These are phyloP conservation scores for Drosophila fuyamai DNA, from an alignment of 1,140 invertebrate species.

Conservation along the genomic window DNA sequence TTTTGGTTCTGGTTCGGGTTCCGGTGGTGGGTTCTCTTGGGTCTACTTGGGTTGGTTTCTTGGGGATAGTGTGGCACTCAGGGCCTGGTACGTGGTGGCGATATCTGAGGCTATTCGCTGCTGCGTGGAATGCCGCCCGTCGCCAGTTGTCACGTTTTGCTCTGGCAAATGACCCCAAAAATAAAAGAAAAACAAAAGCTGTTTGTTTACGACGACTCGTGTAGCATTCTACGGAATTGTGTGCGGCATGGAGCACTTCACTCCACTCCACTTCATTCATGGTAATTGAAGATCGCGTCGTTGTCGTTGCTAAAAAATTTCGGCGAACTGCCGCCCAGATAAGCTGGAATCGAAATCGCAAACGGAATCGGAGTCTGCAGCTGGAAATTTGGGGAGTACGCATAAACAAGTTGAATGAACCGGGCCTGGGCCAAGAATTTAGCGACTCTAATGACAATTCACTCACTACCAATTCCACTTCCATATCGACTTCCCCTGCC, in stretches of 20 bases:
- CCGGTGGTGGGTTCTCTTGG: background rate
- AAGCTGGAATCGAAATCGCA: conserved; percentile 6
- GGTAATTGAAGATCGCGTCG: conserved; percentile 45
- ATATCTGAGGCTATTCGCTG: conserved; percentile 30
- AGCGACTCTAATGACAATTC: conserved; percentile 11
- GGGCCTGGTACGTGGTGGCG: conserved; percentile 29
- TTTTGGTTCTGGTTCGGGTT: background rate
- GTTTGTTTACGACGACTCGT: conserved; percentile 52
- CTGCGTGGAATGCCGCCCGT: conserved; percentile 48
- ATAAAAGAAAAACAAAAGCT: conserved; percentile 14
- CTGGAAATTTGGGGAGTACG: conserved; percentile 35
- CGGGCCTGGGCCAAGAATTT: conserved; percentile 22
- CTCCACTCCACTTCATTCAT: conserved; percentile 50
- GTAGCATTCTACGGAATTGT: conserved; percentile 52
- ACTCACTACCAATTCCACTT: conserved; percentile 18
- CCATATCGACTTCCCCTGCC: conserved; percentile 28
- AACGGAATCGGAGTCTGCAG: background rate
- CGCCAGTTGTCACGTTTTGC: conserved; percentile 55
- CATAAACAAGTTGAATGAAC: conserved; percentile 64
- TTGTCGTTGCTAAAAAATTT: conserved; percentile 14
- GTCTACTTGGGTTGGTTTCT: background rate
- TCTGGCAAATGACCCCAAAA: conserved; percentile 54
- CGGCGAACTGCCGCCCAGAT: conserved; percentile 43
- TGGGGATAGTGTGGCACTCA: conserved; percentile 5
- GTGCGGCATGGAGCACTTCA: conserved; percentile 25